Evolutionary conservation across 2,113 vertebrate genomes (phyloP).

Genomic region (Pomatostomus ruficeps): DNA sequence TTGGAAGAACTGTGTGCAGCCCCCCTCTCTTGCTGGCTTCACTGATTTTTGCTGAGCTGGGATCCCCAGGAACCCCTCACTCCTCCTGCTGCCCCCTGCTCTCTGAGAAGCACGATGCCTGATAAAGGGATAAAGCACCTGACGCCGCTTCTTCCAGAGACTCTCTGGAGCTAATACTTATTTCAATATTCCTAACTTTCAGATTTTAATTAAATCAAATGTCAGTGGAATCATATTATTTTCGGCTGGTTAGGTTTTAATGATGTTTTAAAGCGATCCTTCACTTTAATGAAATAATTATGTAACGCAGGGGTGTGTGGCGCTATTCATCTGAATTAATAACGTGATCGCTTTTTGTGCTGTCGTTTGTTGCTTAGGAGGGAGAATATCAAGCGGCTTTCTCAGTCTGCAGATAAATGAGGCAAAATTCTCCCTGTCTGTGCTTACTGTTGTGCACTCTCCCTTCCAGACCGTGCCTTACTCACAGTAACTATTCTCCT

Average conservation of each 20-base stretch:
- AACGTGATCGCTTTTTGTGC: background rate
- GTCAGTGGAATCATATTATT: slow-evolving; percentile 34
- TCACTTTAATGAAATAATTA: slow-evolving; percentile 24
- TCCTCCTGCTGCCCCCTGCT: background rate
- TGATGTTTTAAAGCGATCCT: slow-evolving; percentile 31
- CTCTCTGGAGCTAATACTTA: background rate
- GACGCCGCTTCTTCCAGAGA: background rate
- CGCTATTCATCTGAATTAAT: slow-evolving; percentile 10
- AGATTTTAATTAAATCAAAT: slow-evolving; percentile 41
- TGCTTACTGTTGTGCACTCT: background rate
- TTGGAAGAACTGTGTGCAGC: background rate
- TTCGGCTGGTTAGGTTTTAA: slow-evolving; percentile 20
- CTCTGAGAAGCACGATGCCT: fast-evolving
- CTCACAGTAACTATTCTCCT: background rate
- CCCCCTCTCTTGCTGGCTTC: background rate
- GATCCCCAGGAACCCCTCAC: background rate
- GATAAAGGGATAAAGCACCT: background rate
- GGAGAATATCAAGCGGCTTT: background rate
- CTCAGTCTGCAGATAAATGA: background rate
- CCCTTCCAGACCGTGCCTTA: background rate
- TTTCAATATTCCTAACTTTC: background rate
- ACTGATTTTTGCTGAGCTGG: background rate
- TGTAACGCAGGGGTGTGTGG: background rate
- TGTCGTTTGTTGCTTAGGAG: background rate
- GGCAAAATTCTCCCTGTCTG: background rate